Evolutionary conservation across 1,140 invertebrate genomes (phyloP).

Genomic region (Pygmarrhopalites habei): DNA sequence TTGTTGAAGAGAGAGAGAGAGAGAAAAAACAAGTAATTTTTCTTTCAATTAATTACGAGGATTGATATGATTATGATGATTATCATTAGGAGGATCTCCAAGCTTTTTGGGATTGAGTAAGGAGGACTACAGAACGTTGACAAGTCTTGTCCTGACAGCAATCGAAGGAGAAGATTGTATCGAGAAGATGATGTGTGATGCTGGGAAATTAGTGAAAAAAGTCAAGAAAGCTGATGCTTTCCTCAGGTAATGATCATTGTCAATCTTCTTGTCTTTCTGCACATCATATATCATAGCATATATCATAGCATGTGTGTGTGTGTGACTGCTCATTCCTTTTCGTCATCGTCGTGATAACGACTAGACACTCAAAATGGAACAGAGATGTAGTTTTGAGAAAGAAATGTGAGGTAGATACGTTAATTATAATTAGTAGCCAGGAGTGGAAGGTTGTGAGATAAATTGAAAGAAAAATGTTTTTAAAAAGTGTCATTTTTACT

Average conservation of each 20-base stretch:
- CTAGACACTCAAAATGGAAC: too few relatives aligned
- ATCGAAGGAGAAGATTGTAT: slow-evolving; percentile 40
- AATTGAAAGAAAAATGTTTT: too few relatives aligned
- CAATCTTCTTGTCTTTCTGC: neutral
- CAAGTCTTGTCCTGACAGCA: slow-evolving; percentile 36
- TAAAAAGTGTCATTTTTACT: too few relatives aligned
- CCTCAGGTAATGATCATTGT: slow-evolving; percentile 32
- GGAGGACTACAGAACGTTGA: slow-evolving; percentile 37
- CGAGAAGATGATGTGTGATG: slow-evolving; percentile 39
- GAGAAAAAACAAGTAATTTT: too few relatives aligned
- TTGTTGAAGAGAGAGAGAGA: neutral
- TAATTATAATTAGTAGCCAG: too few relatives aligned
- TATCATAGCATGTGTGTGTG: slow-evolving; percentile 1
- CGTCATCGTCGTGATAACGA: too few relatives aligned
- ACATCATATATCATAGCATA: neutral
- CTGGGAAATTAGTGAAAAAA: slow-evolving; percentile 40
- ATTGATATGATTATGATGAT: too few relatives aligned
- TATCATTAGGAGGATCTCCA: slow-evolving; percentile 6
- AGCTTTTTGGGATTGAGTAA: slow-evolving; percentile 37
- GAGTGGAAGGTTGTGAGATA: too few relatives aligned
- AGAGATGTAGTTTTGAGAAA: too few relatives aligned
- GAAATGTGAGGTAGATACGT: too few relatives aligned
- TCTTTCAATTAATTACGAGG: too few relatives aligned
- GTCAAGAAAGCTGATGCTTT: slow-evolving; percentile 39
- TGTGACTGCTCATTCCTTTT: too few relatives aligned